These are phyloP conservation scores for Amiota communis DNA, from an alignment of 2,888 invertebrate species.

Conservation along the genomic window DNA sequence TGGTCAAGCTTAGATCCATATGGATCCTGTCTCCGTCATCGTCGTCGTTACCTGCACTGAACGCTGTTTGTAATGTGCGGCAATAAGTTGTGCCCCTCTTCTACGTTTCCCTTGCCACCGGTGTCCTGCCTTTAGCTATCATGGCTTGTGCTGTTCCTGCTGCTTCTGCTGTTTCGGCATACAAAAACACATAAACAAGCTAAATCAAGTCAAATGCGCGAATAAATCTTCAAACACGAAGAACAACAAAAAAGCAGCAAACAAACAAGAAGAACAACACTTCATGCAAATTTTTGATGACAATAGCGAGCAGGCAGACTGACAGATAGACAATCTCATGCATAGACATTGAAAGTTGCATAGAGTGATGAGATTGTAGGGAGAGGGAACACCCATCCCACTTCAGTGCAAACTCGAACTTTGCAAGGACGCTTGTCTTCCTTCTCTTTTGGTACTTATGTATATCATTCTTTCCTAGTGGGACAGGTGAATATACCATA, in stretches of 20 bases:
- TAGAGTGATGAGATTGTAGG: too few species aligned
- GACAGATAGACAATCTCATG: too few species aligned
- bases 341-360: too few species aligned
- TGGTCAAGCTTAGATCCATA: too few species aligned
- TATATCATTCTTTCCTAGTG: not conserved
- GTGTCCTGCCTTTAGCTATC: not conserved
- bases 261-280: constrained; percentile 24
- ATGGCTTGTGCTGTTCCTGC: constrained; percentile 40
- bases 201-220: constrained; percentile 71
- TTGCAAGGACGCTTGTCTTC: too few species aligned
- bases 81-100: constrained; percentile 7
- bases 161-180: constrained; percentile 59
- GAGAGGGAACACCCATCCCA: too few species aligned
- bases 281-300: constrained; percentile 39
- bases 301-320: constrained; percentile 38
- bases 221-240: constrained; percentile 61
- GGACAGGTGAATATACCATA: not conserved
- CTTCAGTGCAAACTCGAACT: too few species aligned
- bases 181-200: constrained; percentile 67
- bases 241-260: too few species aligned
- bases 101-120: not conserved
- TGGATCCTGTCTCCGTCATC: not conserved
- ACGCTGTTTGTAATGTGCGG: constrained; percentile 13
- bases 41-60: constrained; percentile 13
- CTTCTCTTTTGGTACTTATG: not conserved